Conservation (phyloP, 2,113 vertebrate species). For the Trogon melanurus region DNA sequence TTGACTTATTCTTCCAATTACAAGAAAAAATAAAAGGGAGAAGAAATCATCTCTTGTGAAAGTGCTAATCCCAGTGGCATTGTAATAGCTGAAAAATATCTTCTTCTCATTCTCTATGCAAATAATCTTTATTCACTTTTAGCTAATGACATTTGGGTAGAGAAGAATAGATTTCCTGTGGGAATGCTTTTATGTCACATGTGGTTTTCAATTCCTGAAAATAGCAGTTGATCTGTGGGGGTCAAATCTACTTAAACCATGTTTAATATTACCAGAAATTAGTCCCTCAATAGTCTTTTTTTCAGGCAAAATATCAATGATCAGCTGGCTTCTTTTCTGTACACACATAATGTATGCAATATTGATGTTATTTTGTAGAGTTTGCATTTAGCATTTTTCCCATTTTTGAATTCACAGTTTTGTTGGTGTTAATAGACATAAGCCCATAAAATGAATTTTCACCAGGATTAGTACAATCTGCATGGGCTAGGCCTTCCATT, state of each 20-base stretch:
- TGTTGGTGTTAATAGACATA: background rate
- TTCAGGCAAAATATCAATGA: constrained; percentile 36
- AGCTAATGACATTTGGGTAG: constrained; percentile 51
- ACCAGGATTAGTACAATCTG: background rate
- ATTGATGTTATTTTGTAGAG: background rate
- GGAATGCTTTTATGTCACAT: constrained; percentile 35
- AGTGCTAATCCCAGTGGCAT: constrained; percentile 37
- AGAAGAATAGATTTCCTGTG: constrained; percentile 53
- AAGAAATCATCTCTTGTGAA: background rate
- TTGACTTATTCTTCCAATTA: background rate
- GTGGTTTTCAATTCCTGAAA: constrained; percentile 52
- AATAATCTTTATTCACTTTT: constrained; percentile 61
- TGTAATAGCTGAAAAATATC: constrained; percentile 52
- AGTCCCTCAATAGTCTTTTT: constrained; percentile 1
- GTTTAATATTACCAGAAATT: constrained; percentile 57
- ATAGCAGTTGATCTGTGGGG: constrained; percentile 30
- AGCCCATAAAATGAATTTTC: background rate
- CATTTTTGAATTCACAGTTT: background rate
- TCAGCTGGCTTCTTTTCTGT: background rate
- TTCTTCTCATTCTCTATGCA: constrained; percentile 46
- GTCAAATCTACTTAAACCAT: constrained; percentile 41
- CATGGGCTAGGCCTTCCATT: background rate
- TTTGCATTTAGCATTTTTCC: background rate
- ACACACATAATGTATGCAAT: background rate
- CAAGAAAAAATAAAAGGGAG: constrained; percentile 27